Evolutionary conservation across 2,113 vertebrate genomes (phyloP).

Genomic region (Sisor rabdophorus): DNA sequence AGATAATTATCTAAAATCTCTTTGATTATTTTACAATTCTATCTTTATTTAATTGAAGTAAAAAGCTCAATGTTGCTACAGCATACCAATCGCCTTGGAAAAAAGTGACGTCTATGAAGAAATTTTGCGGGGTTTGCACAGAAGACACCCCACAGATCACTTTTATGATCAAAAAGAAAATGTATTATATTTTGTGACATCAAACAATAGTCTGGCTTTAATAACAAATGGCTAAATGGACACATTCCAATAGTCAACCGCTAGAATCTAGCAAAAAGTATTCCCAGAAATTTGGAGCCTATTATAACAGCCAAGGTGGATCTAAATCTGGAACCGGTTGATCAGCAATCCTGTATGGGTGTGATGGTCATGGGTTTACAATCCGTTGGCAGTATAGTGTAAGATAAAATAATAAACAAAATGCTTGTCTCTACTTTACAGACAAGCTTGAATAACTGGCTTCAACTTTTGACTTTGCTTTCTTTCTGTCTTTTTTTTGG

Average conservation of each 20-base stretch:
- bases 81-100: background rate
- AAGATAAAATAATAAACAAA: background rate
- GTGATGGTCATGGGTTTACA: too few relatives aligned
- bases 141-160: background rate
- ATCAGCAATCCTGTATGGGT: background rate
- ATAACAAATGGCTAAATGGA: background rate
- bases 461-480: conserved; percentile 2
- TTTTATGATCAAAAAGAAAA: background rate
- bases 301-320: background rate
- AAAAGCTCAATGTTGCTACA: background rate
- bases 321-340: background rate
- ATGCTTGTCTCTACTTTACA: background rate
- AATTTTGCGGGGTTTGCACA: background rate
- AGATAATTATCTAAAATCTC: background rate
- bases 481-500: background rate
- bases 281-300: background rate
- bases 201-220: background rate
- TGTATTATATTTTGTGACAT: background rate
- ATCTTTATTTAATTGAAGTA: background rate
- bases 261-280: background rate
- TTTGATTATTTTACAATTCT: background rate
- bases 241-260: background rate
- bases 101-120: background rate
- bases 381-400: background rate
- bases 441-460: background rate